Percentiles rank a stretch among this genome's conserved stretches.
These are phyloP conservation scores for Irena cyanogastra DNA, from an alignment of 2,113 vertebrate genomes.

Conservation along the genomic window DNA sequence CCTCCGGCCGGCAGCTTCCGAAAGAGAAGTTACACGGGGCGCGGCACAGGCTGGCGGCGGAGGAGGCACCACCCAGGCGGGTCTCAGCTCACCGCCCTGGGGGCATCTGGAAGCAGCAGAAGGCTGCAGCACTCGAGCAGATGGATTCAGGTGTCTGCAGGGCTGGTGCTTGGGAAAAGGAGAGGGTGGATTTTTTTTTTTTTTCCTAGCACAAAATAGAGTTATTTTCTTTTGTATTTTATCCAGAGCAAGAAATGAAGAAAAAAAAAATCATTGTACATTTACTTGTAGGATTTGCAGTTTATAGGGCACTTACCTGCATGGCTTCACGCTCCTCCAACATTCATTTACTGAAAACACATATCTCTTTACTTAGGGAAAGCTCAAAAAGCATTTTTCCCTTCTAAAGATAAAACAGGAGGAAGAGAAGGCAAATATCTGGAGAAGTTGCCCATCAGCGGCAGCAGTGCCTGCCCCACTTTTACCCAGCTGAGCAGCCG, in stretches of 20 bases:
- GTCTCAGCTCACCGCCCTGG: fast-evolving
- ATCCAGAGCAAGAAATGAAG: not conserved
- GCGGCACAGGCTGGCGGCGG: not conserved
- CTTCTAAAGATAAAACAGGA: not conserved
- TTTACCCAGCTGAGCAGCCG: not conserved
- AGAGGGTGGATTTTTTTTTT: not conserved
- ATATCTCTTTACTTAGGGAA: not conserved
- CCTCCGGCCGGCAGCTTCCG: not conserved
- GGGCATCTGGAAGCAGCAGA: not conserved
- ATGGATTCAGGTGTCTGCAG: fast-evolving
- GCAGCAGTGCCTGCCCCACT: not conserved
- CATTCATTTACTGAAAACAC: not conserved
- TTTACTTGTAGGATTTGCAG: not conserved
- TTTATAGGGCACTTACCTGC: not conserved
- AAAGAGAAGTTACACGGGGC: fast-evolving
- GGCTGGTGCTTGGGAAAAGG: not conserved
- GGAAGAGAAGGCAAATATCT: not conserved
- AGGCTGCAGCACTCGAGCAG: not conserved
- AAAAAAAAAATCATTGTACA: not conserved
- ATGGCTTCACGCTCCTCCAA: not conserved
- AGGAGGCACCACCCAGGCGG: not conserved
- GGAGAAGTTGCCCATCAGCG: not conserved
- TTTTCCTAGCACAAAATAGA: not conserved
- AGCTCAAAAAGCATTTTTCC: not conserved
- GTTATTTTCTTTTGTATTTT: not conserved